phyloP scores from a whole-genome alignment of 2,113 vertebrate species.

The Paramormyrops kingsleyae region DNA sequence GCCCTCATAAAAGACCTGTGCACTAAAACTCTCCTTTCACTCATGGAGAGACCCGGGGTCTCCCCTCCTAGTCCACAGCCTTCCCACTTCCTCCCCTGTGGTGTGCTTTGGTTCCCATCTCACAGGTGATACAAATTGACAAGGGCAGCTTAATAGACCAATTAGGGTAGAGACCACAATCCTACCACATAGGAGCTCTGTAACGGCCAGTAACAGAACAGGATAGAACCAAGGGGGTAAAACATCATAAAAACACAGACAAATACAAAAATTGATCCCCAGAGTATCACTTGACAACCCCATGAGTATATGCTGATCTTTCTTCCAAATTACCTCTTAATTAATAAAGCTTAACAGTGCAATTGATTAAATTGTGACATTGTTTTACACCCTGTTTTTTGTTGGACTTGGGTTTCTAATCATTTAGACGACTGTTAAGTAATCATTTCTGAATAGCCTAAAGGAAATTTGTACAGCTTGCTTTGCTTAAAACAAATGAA shows the following conservation, averaged over 20 bases:
- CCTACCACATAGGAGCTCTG: neutral
- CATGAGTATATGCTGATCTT: neutral
- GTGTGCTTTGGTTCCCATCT: neutral
- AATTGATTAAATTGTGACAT: neutral
- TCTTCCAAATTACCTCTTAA: neutral
- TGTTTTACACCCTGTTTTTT: neutral
- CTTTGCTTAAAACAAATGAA: neutral
- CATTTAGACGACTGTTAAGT: neutral
- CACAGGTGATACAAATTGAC: neutral
- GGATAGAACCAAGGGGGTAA: neutral
- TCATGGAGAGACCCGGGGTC: neutral
- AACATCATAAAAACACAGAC: neutral
- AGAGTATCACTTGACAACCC: neutral
- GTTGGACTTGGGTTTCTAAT: neutral
- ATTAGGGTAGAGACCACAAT: neutral
- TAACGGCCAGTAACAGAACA: neutral
- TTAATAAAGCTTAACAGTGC: neutral
- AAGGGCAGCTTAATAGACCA: neutral
- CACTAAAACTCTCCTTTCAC: neutral
- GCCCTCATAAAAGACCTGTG: neutral
- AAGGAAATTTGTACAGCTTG: neutral
- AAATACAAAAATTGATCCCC: neutral
- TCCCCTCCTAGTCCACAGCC: neutral
- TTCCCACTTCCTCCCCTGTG: neutral
- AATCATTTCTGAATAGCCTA: neutral